Evolutionary conservation across 2,113 vertebrate species (phyloP).

Genomic region (Amblyopsis rosae): DNA sequence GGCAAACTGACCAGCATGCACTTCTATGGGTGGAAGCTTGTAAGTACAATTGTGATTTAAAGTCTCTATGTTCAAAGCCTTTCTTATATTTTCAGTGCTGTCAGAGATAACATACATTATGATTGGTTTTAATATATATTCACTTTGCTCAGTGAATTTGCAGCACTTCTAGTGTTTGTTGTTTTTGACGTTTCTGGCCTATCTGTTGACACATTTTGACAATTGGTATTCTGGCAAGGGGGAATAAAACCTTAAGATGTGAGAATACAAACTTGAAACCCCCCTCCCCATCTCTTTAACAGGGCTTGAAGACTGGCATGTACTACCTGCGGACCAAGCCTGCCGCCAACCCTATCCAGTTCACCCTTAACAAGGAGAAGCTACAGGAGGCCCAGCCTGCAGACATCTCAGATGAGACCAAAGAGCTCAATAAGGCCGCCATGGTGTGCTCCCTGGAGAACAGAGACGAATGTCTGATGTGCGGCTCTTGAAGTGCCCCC

Average conservation of each 20-base stretch:
- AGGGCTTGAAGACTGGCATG: constrained; percentile 98
- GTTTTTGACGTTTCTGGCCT: background rate
- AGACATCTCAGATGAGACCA: constrained; percentile 68
- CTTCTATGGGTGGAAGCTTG: constrained; percentile 97
- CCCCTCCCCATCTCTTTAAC: constrained; percentile 9
- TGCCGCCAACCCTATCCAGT: constrained; percentile 95
- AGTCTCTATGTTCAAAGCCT: background rate
- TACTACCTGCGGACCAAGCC: constrained; percentile 96
- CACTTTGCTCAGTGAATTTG: background rate
- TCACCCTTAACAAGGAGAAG: constrained; percentile 96
- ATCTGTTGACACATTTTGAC: background rate
- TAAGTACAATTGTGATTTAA: constrained; percentile 36
- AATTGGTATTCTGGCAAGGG: no score
- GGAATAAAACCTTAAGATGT: background rate
- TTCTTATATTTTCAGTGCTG: no score
- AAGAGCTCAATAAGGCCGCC: constrained; percentile 88
- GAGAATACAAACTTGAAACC: background rate
- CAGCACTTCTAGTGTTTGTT: background rate
- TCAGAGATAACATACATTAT: background rate
- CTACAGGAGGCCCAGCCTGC: constrained; percentile 78
- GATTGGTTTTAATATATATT: background rate
- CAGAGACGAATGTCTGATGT: constrained; percentile 92
- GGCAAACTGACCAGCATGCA: constrained; percentile 98
- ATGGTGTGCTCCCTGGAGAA: constrained; percentile 97
- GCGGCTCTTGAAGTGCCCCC: constrained; percentile 81